A percentile compares a stretch with the other conserved stretches of the same genome.
Evolutionary conservation across 1,140 invertebrate species (phyloP).

Genomic region (Pinna nobilis): DNA sequence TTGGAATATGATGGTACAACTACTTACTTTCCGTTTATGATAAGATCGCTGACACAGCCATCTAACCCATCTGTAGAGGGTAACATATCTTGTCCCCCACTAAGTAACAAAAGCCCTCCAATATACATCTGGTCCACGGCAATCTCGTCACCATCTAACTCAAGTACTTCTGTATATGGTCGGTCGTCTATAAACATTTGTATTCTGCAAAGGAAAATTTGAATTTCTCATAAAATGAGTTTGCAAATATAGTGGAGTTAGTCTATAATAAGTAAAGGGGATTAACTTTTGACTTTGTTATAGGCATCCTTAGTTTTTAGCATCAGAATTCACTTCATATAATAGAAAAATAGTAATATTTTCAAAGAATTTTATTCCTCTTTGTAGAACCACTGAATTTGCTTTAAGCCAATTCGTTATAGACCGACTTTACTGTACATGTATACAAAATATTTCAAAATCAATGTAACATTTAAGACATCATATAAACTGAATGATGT

Average conservation of each 20-base stretch:
- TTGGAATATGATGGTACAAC: neutral
- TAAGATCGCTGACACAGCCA: conserved; percentile 87
- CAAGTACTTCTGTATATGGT: conserved; percentile 77
- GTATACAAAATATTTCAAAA: too few relatives aligned
- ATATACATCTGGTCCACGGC: conserved; percentile 76
- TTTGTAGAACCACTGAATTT: too few relatives aligned
- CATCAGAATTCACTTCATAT: neutral
- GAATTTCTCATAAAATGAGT: neutral
- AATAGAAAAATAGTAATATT: neutral
- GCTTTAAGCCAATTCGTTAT: too few relatives aligned
- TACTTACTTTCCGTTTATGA: conserved; percentile 86
- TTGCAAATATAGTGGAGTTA: too few relatives aligned
- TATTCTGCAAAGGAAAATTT: conserved; percentile 67
- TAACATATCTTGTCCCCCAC: conserved; percentile 75
- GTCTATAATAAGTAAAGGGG: neutral
- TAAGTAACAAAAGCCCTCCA: conserved; percentile 79
- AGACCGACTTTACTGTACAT: too few relatives aligned
- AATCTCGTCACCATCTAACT: conserved; percentile 70
- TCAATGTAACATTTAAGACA: too few relatives aligned
- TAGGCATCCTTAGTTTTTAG: too few relatives aligned
- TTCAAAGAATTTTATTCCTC: neutral
- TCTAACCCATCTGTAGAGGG: conserved; percentile 77
- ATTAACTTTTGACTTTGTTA: too few relatives aligned
- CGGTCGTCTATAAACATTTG: conserved; percentile 83
- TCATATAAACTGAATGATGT: too few relatives aligned